Percentiles rank a stretch among this genome's conserved stretches.
Conservation (phyloP, 2,113 vertebrate species). For the Gnathonemus echidnorhynchus region DNA sequence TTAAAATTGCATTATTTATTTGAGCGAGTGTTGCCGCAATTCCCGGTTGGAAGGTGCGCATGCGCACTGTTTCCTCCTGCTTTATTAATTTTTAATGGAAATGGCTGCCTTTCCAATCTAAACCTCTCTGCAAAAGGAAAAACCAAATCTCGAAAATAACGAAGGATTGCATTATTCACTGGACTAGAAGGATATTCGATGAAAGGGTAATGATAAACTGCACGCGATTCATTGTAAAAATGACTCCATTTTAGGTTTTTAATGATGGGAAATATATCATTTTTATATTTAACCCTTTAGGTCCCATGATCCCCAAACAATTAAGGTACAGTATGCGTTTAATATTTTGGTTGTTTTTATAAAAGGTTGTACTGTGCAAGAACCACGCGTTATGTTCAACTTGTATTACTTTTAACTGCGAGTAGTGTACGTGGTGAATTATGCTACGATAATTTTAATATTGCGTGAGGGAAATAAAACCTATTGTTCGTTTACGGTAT, state of each 20-base stretch:
- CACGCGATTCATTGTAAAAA: constrained; percentile 24
- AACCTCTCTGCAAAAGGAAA: constrained; percentile 44
- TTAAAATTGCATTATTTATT: constrained; percentile 24
- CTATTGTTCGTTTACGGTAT: constrained; percentile 16
- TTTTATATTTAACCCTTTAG: constrained; percentile 56
- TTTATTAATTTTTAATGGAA: constrained; percentile 55
- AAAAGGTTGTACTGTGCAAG: not conserved
- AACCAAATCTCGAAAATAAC: constrained; percentile 26
- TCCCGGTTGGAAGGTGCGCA: constrained; percentile 48
- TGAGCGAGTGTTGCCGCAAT: constrained; percentile 26
- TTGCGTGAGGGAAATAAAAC: constrained; percentile 4
- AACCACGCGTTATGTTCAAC: not conserved
- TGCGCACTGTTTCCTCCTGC: constrained; percentile 47
- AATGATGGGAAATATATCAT: constrained; percentile 49
- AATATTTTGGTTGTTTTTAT: not conserved
- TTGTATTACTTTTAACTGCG: not conserved
- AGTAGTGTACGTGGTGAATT: not conserved
- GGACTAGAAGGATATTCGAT: not conserved
- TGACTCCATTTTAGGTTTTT: constrained; percentile 42
- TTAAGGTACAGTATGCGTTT: constrained; percentile 53
- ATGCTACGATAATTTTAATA: not conserved
- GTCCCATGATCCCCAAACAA: constrained; percentile 47
- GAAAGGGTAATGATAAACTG: not conserved
- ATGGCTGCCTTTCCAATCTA: constrained; percentile 64
- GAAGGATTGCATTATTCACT: not conserved